A percentile compares a stretch with the other conserved stretches of the same genome.
phyloP scores from a whole-genome alignment of 2,888 invertebrate species.

The Drosophila infuscata region DNA sequence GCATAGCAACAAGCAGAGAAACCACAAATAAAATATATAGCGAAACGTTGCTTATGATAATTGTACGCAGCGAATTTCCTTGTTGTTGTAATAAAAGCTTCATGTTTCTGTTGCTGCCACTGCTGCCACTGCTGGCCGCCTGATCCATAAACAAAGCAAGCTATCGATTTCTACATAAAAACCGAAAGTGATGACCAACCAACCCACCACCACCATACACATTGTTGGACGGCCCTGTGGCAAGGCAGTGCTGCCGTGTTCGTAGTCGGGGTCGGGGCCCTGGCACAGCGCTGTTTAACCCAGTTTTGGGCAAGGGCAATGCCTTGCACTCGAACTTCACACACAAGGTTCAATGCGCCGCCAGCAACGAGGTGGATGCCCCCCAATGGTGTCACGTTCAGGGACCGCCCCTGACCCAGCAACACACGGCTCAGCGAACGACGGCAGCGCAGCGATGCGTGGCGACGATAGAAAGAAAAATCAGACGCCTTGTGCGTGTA shows the following conservation, averaged over 20 bases:
- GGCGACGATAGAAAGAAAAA: conserved; percentile 79
- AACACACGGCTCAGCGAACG: conserved; percentile 20
- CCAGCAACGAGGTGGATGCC: conserved; percentile 49
- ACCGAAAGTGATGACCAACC: conserved; percentile 73
- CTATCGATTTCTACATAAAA: conserved; percentile 83
- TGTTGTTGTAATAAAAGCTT: conserved; percentile 28
- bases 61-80: conserved; percentile 45
- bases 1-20: conserved; percentile 40
- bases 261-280: conserved; percentile 34
- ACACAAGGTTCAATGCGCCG: conserved; percentile 67
- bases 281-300: conserved; percentile 51
- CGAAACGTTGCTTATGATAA: conserved; percentile 37
- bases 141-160: conserved; percentile 75
- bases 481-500: conserved; percentile 76
- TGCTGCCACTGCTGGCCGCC: conserved; percentile 61
- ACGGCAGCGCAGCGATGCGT: conserved; percentile 8
- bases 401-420: conserved; percentile 73
- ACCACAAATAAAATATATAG: not conserved
- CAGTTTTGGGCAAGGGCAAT: conserved; percentile 48
- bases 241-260: not conserved
- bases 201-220: conserved; percentile 5
- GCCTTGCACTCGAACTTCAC: conserved; percentile 48
- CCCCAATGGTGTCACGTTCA: conserved; percentile 78
- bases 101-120: conserved; percentile 13
- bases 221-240: conserved; percentile 21